Conservation (phyloP, 2,888 invertebrate species). For the Amblyteles armatorius region DNA sequence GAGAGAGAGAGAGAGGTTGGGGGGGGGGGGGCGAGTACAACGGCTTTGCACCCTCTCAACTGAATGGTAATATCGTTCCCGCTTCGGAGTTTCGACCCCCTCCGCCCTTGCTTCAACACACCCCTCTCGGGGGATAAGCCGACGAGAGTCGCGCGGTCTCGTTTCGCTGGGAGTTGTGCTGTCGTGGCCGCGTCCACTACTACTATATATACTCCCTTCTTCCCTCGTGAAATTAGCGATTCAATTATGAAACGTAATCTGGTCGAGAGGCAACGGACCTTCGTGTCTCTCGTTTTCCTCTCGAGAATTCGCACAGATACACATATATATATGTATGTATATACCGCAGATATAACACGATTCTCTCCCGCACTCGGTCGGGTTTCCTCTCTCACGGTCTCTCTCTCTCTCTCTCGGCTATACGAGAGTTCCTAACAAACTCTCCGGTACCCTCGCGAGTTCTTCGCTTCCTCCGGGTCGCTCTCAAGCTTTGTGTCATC, state of each 20-base stretch:
- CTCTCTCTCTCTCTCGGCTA: not conserved
- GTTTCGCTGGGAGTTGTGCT: conserved; percentile 67
- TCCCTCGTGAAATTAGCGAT: conserved; percentile 62
- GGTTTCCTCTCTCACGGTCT: not conserved
- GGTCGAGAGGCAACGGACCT: conserved; percentile 60
- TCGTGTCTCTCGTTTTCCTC: conserved; percentile 53
- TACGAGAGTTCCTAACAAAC: conserved; percentile 38
- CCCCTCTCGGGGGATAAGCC: conserved; percentile 43
- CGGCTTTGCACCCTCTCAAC: conserved; percentile 60
- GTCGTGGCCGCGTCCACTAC: conserved; percentile 52
- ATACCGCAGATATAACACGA: conserved; percentile 2
- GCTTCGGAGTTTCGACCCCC: conserved; percentile 29
- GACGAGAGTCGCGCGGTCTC: conserved; percentile 69
- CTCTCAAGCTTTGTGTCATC: conserved; percentile 31
- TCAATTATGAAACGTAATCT: conserved; percentile 67
- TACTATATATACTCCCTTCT: conserved; percentile 32
- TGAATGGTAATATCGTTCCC: conserved; percentile 60
- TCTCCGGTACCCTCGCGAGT: conserved; percentile 9
- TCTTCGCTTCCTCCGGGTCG: conserved; percentile 18
- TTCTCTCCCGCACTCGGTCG: not conserved
- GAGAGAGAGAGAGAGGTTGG: too few species aligned
- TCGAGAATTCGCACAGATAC: conserved; percentile 33
- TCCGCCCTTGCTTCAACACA: not conserved
- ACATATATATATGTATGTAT: not conserved
- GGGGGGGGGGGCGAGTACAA: conserved; percentile 14